phyloP scores from a whole-genome alignment of 64 coral and sea anemone genomes.

The Montipora sp. region DNA sequence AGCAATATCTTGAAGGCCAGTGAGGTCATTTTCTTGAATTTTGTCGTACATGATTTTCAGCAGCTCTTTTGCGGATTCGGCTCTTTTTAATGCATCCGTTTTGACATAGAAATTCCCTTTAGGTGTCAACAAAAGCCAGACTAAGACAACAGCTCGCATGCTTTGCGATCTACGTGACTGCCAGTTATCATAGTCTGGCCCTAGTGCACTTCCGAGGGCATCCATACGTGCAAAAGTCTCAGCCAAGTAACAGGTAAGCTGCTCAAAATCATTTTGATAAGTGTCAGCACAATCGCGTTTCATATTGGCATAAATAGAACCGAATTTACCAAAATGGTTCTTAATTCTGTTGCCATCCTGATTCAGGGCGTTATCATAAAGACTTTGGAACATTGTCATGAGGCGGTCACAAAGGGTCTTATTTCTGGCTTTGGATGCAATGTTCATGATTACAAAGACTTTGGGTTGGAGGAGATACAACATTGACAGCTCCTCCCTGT shows the following conservation, averaged over 20 bases:
- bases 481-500: constrained; percentile 47
- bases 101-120: constrained; percentile 37
- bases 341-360: constrained; percentile 34
- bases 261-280: constrained; percentile 46
- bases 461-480: constrained; percentile 51
- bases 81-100: not conserved
- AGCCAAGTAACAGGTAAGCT: constrained; percentile 39
- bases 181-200: constrained; percentile 14
- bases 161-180: not conserved
- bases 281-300: constrained; percentile 43
- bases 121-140: constrained; percentile 52
- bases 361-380: constrained; percentile 39
- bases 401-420: constrained; percentile 29
- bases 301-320: constrained; percentile 33
- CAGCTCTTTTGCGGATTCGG: constrained; percentile 3
- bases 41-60: constrained; percentile 35
- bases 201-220: constrained; percentile 33
- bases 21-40: constrained; percentile 44
- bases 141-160: constrained; percentile 31
- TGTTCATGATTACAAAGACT: constrained; percentile 42
- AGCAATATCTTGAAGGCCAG: constrained; percentile 36
- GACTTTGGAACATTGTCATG: constrained; percentile 59
- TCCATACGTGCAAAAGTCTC: constrained; percentile 46
- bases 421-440: constrained; percentile 40
- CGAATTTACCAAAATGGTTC: constrained; percentile 57